Conservation (phyloP, 2,113 vertebrate species). For the Pseudolaguvia tuberculata region DNA sequence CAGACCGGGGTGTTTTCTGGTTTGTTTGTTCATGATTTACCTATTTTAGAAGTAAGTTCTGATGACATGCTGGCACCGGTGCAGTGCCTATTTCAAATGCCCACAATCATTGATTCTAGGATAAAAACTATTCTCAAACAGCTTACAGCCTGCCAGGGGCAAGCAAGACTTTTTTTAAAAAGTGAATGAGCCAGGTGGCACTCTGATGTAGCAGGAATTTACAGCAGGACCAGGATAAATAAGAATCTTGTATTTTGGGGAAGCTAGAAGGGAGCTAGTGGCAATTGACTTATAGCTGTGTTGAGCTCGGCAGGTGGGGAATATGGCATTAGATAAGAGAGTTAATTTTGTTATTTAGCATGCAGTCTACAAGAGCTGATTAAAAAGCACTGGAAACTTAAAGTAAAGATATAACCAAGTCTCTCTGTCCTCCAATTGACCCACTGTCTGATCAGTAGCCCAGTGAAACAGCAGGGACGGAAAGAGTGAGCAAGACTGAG, state of each 20-base stretch:
- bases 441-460: not conserved
- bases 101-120: not conserved
- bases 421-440: not conserved
- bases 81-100: constrained; percentile 3
- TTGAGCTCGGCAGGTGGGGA: not conserved
- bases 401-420: not conserved
- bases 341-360: constrained; percentile 4
- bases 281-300: not conserved
- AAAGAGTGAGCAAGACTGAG: not conserved
- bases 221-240: constrained; percentile 14
- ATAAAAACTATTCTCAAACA: constrained; percentile 7
- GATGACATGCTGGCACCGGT: constrained; percentile 3
- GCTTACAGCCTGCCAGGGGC: constrained; percentile 9
- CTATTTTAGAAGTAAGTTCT: not conserved
- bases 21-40: not conserved
- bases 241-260: not conserved
- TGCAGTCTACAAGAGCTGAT: constrained; percentile 31
- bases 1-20: not conserved
- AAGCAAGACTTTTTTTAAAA: constrained; percentile 9
- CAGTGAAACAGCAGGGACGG: constrained; percentile 7
- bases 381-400: constrained; percentile 11
- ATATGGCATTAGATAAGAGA: not conserved
- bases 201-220: constrained; percentile 13
- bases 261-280: constrained; percentile 1
- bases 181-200: constrained; percentile 8